These are phyloP conservation scores for Sympetrum striolatum DNA, from an alignment of 2,888 invertebrate genomes.

Conservation along the genomic window DNA sequence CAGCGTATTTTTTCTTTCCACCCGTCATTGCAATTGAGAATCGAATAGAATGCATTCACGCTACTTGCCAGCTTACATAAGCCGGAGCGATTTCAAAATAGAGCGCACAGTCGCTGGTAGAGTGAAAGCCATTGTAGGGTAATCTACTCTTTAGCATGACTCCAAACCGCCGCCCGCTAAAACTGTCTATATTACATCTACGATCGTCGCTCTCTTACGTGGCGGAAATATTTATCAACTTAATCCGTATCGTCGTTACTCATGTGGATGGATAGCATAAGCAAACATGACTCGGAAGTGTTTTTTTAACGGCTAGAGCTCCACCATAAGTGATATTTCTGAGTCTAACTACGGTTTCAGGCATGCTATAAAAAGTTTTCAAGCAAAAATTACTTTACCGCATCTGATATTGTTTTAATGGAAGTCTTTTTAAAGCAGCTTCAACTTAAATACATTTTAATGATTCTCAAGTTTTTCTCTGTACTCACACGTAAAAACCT, in stretches of 20 bases:
- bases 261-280: too few species aligned
- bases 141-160: neutral
- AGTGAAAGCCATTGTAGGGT: slow-evolving; percentile 27
- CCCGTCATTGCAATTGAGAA: neutral
- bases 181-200: neutral
- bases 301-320: too few species aligned
- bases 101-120: neutral
- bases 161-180: neutral
- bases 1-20: neutral
- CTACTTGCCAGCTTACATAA: neutral
- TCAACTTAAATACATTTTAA: too few species aligned
- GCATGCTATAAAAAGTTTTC: too few species aligned
- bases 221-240: neutral
- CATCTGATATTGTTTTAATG: too few species aligned
- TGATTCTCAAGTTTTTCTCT: too few species aligned
- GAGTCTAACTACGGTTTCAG: too few species aligned
- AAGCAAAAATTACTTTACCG: too few species aligned
- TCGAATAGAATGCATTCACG: neutral
- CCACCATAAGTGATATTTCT: too few species aligned
- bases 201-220: neutral
- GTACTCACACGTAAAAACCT: too few species aligned
- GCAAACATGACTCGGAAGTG: too few species aligned
- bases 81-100: neutral
- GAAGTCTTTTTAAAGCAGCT: too few species aligned
- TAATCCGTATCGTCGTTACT: neutral